A percentile compares a stretch with the other conserved stretches of the same genome.
Conservation (phyloP, 2,113 vertebrate species). For the Upupa epops region DNA sequence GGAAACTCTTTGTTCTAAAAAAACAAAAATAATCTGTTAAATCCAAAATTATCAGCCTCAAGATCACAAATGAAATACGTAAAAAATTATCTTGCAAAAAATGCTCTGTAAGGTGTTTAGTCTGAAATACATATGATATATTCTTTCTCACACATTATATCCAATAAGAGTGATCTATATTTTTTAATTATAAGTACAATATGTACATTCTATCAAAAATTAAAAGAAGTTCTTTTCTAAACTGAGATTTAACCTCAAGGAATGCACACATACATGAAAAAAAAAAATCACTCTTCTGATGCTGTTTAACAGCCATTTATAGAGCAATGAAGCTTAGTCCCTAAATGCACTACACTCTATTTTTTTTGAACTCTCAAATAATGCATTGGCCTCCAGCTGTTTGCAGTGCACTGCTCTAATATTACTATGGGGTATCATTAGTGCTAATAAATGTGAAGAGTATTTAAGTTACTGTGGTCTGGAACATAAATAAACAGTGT, state of each 20-base stretch:
- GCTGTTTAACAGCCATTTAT: neutral
- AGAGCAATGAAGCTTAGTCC: neutral
- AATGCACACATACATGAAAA: neutral
- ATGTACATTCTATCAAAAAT: neutral
- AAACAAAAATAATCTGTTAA: neutral
- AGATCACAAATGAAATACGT: neutral
- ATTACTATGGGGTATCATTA: neutral
- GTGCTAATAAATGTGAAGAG: neutral
- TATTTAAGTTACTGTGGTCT: neutral
- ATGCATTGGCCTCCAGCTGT: neutral
- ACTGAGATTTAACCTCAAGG: neutral
- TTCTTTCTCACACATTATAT: neutral
- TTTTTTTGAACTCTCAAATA: neutral
- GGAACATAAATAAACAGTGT: conserved; percentile 9
- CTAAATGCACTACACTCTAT: neutral
- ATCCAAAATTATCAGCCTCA: conserved; percentile 10
- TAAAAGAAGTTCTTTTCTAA: neutral
- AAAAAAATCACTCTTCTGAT: neutral
- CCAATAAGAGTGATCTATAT: neutral
- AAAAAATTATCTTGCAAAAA: neutral
- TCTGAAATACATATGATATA: neutral
- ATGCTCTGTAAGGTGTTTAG: neutral
- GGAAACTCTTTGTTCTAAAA: neutral
- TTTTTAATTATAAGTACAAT: neutral
- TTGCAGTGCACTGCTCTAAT: neutral